Base-by-base conservation (phyloP, 2,888 invertebrate genomes). In the Dascillus cervinus region DNA sequence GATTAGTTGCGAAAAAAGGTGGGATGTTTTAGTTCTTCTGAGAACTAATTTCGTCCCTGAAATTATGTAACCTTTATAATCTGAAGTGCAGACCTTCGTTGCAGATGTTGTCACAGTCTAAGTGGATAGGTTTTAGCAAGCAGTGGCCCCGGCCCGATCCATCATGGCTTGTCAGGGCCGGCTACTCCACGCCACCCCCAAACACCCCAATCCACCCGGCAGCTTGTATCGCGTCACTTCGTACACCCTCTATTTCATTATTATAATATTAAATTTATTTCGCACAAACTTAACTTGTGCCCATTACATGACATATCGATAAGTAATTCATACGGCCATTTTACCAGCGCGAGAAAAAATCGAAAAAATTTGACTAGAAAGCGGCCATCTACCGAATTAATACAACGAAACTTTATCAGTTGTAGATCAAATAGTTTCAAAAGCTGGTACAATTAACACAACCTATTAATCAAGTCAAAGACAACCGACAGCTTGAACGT, bases 121-220 rank as follows among this genome's bases (percentile, higher is more conserved):
- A 60, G 56, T 51, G 49, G 50, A 52, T 52, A 55, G 58, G 58
- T 58, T 60, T 60, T 60, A 59, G 59, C 55, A 56, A 58, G 52
- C 60, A 52, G 53, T 56, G 57, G 59, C 64, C 57, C 55, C 56
- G 51, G 58, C 65, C 61, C 70, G 72, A 62, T 72, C 73, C 68
- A 63, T 57, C 65, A 64, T 57, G 50, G 54, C 54, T 56, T 58
- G 52, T 64, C 71, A 63, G 68, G 69, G 66, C 70, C 70, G 65
- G 62, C 59, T 53, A 55, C 54, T 52, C 35, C 56, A 60, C 60
- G 63, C 53, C 55, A 49, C 55, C 54, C 58, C 59, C 53, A 50
- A 56, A 53, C 61, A 53, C 56, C 54, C 56, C 58, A 53, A 52
- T 50, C 50, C 49, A 55, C 50, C 55, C 44, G 44, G 46, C 51